A percentile compares a stretch with the other conserved stretches of the same genome.
phyloP scores from a whole-genome alignment of 2,888 invertebrate species.

The Kuschelorhynchus macadamiae region DNA sequence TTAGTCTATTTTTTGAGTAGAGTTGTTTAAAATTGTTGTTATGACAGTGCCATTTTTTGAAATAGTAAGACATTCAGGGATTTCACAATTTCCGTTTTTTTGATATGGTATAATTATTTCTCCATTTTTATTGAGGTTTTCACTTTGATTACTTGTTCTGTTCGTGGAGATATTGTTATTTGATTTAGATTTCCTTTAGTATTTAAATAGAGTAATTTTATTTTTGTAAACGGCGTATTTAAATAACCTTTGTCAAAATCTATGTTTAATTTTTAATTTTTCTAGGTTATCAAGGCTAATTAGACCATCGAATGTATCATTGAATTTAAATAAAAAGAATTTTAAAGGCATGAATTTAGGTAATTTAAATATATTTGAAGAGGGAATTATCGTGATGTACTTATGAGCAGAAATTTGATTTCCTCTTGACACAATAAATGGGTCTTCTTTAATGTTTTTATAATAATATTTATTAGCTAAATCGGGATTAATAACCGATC shows the following conservation, averaged over 20 bases:
- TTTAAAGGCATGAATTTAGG: conserved; percentile 10
- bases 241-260: conserved; percentile 2
- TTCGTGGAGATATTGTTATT: conserved; percentile 2
- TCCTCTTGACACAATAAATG: conserved; percentile 16
- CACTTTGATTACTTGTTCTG: conserved; percentile 8
- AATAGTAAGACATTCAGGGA: conserved; percentile 3
- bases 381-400: conserved; percentile 4
- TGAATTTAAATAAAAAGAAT: conserved; percentile 11
- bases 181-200: background rate
- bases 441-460: conserved; percentile 11
- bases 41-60: background rate
- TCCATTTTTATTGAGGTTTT: background rate
- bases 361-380: conserved; percentile 16
- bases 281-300: conserved; percentile 19
- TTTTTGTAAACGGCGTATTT: conserved; percentile 14
- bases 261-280: conserved; percentile 5
- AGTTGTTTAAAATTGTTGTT: background rate
- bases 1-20: too few species aligned
- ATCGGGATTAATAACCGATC: conserved; percentile 8
- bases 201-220: conserved; percentile 10
- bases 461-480: background rate
- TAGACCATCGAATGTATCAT: conserved; percentile 16
- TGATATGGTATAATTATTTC: conserved; percentile 23
- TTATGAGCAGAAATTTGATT: conserved; percentile 11
- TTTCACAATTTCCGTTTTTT: conserved; percentile 24